Evolutionary conservation across 1,140 invertebrate genomes (phyloP).

Genomic region (Eriocheir sinensis): DNA sequence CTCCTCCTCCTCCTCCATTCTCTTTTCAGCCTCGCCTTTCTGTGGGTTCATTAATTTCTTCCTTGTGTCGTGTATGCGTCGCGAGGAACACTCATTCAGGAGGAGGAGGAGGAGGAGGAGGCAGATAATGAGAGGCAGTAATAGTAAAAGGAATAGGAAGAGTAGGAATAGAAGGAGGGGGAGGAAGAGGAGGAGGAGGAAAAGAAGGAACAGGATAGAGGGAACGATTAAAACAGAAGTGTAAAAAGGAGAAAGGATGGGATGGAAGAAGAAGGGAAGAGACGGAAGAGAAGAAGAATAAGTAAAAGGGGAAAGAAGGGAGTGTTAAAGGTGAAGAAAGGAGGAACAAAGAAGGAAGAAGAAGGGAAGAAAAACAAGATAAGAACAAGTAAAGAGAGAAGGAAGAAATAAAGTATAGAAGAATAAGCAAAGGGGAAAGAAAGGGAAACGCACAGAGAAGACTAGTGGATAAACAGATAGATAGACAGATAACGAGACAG

Average conservation of each 20-base stretch:
- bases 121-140: not conserved
- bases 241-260: not conserved
- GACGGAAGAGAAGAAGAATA: not conserved
- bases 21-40: not conserved
- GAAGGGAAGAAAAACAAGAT: no score
- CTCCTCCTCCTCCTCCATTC: not conserved
- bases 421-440: not conserved
- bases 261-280: not conserved
- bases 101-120: constrained; percentile 18
- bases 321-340: no score
- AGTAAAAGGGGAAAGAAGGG: not conserved
- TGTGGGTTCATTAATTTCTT: not conserved
- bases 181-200: not conserved
- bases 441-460: not conserved
- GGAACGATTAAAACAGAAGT: no score
- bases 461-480: not conserved
- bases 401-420: not conserved
- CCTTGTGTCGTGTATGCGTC: not conserved
- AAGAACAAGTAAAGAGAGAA: not conserved
- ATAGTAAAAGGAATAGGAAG: no score
- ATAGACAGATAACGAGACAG: not conserved
- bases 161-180: not conserved
- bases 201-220: not conserved
- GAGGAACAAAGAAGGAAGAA: no score
- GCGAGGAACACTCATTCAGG: not conserved